Evolutionary conservation across 2,888 invertebrate species (phyloP).

Genomic region (Schizaphis graminum): DNA sequence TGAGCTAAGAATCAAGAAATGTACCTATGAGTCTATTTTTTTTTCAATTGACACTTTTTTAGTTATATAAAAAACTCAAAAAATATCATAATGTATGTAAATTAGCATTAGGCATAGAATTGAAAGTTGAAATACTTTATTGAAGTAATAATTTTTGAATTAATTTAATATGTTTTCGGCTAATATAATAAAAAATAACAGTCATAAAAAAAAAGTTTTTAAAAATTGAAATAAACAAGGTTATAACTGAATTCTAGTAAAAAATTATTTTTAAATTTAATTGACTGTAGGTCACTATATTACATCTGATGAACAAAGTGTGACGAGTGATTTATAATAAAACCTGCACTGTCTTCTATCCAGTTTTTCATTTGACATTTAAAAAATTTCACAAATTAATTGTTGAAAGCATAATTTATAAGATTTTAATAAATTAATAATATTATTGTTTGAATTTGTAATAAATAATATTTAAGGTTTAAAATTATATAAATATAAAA

Average conservation of each 20-base stretch:
- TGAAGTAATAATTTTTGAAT: background rate
- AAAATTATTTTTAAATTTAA: background rate
- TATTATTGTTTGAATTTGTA: background rate
- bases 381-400: background rate
- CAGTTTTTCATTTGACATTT: background rate
- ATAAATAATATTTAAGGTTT: background rate
- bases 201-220: background rate
- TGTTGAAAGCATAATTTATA: background rate
- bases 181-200: background rate
- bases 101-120: background rate
- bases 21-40: background rate
- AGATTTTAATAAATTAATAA: background rate
- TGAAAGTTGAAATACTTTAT: background rate
- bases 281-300: background rate
- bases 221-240: background rate
- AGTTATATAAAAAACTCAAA: background rate
- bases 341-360: background rate
- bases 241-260: background rate
- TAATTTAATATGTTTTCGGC: background rate
- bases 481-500: background rate
- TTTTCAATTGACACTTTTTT: background rate
- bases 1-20: background rate
- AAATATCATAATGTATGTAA: background rate
- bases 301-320: background rate
- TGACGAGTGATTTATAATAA: background rate